Evolutionary conservation across 2,888 invertebrate species (phyloP), one percentile per base, ranked within the genome.

Genomic region (Melanchra persicariae): DNA sequence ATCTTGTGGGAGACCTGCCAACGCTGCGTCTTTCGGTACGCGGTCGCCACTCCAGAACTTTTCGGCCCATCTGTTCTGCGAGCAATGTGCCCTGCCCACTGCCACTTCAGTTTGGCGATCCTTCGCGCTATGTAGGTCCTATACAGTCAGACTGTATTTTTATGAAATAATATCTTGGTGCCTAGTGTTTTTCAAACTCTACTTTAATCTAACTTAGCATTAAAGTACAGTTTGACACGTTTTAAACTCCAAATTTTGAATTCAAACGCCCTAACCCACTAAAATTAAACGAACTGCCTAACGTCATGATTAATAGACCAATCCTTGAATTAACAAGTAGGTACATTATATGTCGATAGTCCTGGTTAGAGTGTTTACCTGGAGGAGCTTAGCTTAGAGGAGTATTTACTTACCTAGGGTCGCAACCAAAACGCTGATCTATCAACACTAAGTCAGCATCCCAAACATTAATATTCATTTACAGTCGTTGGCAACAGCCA

Each of bases 381-480:
- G 12, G 49, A 22, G 5, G 12, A n/a, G n/a, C n/a, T n/a, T n/a
- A n/a, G n/a, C n/a, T n/a, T n/a, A 12, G 7, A 10, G 37, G 37
- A 37, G 12, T 51, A 24, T 49, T 12, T 22, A 4, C 22, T 49
- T 7, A 26, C 7, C 24, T 7, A 17, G 17, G 17, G 19, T 4
- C 17, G 0, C 2, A 7, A 43, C 0, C 7, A 19, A 22, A 54
- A 17, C 73, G 70, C 83, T 55, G n/a, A 51, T 61, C 22, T 4
- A 19, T 1, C 7, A 52, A 22, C 17, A 65, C 51, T 6, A 10
- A 22, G 22, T 2, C 19, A 63, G n/a, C 40, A 52, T 47, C 64
- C 19, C 24, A 49, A 45, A 66, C 57, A 83, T 83, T 83, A 79
- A 83, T 85, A 83, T 83, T 83, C 83, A 85, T 83, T 85, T 83